Percentiles rank a stretch among this genome's conserved stretches.
Conservation (phyloP, 2,888 invertebrate genomes). For the Gortyna flavago region DNA sequence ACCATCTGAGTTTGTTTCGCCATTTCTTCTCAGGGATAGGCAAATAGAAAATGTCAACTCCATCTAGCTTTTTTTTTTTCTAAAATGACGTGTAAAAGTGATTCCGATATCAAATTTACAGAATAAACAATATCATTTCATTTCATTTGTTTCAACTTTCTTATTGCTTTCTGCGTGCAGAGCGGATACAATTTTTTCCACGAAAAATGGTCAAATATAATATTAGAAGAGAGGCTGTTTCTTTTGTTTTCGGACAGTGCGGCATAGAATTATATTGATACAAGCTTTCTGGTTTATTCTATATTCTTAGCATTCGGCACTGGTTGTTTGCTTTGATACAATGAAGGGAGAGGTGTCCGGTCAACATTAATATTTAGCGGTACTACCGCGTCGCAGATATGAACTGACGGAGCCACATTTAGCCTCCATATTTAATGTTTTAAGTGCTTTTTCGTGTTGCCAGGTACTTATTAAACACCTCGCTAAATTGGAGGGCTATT, state of each 20-base stretch:
- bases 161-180: neutral
- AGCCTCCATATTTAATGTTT: slow-evolving; percentile 85
- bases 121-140: neutral
- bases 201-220: neutral
- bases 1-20: neutral
- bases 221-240: neutral
- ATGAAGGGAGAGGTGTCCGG: slow-evolving; percentile 55
- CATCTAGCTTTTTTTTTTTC: too few species aligned
- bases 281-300: slow-evolving; percentile 5
- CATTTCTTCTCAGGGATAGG: neutral
- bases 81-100: neutral
- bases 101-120: neutral
- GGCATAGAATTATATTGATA: neutral
- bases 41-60: neutral
- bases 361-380: slow-evolving; percentile 73
- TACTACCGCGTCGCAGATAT: slow-evolving; percentile 70
- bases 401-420: slow-evolving; percentile 70
- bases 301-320: slow-evolving; percentile 3
- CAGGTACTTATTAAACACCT: slow-evolving; percentile 67
- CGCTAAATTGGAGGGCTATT: slow-evolving; percentile 64
- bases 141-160: neutral
- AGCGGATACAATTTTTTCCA: neutral
- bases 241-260: neutral
- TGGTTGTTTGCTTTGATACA: slow-evolving; percentile 62
- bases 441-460: slow-evolving; percentile 84